Conservation (phyloP, 2,888 invertebrate species). For the Halocaridina rubra region DNA sequence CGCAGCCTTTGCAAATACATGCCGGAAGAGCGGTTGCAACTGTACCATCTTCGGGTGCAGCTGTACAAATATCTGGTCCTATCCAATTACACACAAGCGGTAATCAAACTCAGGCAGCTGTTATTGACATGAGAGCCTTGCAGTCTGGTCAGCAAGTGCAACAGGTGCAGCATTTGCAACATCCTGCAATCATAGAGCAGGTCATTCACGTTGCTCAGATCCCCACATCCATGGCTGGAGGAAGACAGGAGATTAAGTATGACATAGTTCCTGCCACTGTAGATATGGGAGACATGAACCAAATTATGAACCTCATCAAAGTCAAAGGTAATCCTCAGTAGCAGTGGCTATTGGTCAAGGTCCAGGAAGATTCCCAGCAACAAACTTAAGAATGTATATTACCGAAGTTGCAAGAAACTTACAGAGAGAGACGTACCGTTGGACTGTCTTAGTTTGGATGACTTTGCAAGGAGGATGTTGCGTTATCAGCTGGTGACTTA, state of each 20-base stretch:
- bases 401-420: not conserved
- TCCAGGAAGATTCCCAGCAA: not conserved
- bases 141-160: constrained; percentile 1
- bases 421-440: not conserved
- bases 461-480: not conserved
- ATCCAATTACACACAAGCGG: constrained; percentile 24
- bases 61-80: constrained; percentile 32
- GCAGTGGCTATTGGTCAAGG: not conserved
- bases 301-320: constrained; percentile 56
- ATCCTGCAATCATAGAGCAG: constrained; percentile 33
- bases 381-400: not conserved
- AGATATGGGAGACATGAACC: constrained; percentile 37
- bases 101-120: constrained; percentile 26
- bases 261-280: constrained; percentile 46
- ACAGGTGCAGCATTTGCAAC: constrained; percentile 19
- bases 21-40: not conserved
- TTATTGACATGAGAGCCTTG: constrained; percentile 45
- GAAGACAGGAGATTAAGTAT: constrained; percentile 37
- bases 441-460: not conserved
- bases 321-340: constrained; percentile 49
- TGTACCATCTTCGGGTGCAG: constrained; percentile 1
- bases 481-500: not conserved
- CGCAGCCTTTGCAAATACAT: constrained; percentile 40
- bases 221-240: constrained; percentile 12
- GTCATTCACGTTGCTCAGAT: constrained; percentile 44